Percentiles rank a stretch among this genome's conserved stretches.
Conservation (phyloP, 1,140 invertebrate genomes). For the Aplysia californica region DNA sequence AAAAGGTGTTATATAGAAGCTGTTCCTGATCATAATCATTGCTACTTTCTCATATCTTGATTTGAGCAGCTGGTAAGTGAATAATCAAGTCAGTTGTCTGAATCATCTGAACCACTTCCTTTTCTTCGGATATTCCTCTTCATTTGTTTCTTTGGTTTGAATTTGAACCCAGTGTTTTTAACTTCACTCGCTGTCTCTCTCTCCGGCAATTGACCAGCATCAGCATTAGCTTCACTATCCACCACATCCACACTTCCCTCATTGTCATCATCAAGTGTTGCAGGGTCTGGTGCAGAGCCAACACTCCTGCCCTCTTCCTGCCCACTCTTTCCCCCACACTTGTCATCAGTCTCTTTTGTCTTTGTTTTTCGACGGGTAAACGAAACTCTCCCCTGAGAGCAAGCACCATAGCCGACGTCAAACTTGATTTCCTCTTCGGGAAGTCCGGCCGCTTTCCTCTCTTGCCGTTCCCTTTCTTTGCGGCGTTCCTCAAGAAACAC, state of each 20-base stretch:
- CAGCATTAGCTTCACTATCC: neutral
- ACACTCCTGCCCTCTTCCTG: neutral
- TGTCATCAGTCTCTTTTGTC: neutral
- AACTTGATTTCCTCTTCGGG: conserved; percentile 25
- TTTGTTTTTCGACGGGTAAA: conserved; percentile 35
- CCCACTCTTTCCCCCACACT: neutral
- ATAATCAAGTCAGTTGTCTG: no score
- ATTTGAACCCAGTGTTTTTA: neutral
- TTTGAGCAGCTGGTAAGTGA: no score
- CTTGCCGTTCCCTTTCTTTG: conserved; percentile 44
- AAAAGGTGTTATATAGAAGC: no score
- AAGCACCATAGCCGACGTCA: conserved; percentile 20
- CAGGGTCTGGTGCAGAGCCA: neutral
- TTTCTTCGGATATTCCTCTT: neutral
- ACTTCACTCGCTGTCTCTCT: neutral
- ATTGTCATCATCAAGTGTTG: neutral
- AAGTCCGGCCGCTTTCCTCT: neutral
- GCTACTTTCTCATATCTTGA: no score
- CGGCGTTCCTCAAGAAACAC: conserved; percentile 45
- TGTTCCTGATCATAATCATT: no score
- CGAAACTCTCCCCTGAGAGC: conserved; percentile 39
- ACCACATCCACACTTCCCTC: neutral
- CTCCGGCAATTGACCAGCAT: neutral
- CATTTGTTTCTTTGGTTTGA: conserved; percentile 7
- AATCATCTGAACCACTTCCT: neutral